phyloP scores from a whole-genome alignment of 1,140 invertebrate species.

The Drosophila pseudoananassae region DNA sequence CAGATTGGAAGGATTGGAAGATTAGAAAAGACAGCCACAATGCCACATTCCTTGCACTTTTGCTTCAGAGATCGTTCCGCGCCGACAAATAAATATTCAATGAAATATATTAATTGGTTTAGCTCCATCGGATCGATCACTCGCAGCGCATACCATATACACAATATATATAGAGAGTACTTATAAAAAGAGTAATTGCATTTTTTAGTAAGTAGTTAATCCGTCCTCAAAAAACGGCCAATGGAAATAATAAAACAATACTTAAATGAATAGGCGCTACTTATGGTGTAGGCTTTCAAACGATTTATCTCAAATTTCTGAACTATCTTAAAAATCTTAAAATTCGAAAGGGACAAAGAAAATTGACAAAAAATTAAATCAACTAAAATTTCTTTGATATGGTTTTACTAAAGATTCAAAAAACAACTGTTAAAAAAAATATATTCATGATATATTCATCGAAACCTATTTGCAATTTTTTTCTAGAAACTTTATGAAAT shows the following conservation, averaged over 20 bases:
- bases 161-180: conserved; percentile 21
- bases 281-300: conserved; percentile 19
- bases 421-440: too few species aligned
- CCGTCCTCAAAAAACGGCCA: conserved; percentile 72
- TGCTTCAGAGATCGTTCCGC: conserved; percentile 69
- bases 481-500: too few species aligned
- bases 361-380: too few species aligned
- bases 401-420: too few species aligned
- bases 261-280: conserved; percentile 26
- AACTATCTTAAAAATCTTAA: too few species aligned
- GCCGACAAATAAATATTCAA: conserved; percentile 29
- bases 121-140: conserved; percentile 40
- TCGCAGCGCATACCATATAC: conserved; percentile 11
- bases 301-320: too few species aligned
- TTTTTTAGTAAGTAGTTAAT: conserved; percentile 81
- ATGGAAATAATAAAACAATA: conserved; percentile 24
- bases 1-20: conserved; percentile 33
- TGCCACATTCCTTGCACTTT: conserved; percentile 32
- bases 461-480: too few species aligned
- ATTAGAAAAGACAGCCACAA: conserved; percentile 3
- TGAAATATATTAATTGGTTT: conserved; percentile 24
- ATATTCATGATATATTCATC: too few species aligned
- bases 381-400: too few species aligned
- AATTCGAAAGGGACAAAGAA: too few species aligned
- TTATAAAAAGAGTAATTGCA: conserved; percentile 59